These are phyloP conservation scores for Galerucella nymphaeae DNA, from an alignment of 2,888 invertebrate species.

Conservation along the genomic window DNA sequence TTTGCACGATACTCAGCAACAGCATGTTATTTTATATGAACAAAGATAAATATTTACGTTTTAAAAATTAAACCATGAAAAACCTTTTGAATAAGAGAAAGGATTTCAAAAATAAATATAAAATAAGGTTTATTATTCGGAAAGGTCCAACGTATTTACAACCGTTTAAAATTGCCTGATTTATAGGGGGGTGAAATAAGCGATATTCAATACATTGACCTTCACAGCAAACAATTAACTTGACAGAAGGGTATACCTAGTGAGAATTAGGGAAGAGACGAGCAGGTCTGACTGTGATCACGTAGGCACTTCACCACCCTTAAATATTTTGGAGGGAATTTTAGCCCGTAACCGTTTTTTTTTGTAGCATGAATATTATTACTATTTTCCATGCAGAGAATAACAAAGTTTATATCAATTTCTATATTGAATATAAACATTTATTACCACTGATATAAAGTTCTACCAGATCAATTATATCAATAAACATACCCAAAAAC, in stretches of 20 bases:
- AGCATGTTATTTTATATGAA: not conserved
- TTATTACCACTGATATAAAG: not conserved
- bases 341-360: not conserved
- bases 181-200: constrained; percentile 14
- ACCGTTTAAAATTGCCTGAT: constrained; percentile 12
- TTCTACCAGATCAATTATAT: not conserved
- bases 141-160: constrained; percentile 10
- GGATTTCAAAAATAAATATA: not conserved
- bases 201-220: constrained; percentile 11
- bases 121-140: not conserved
- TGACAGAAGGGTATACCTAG: not conserved
- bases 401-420: too few species aligned
- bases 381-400: too few species aligned
- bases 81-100: not conserved
- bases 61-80: constrained; percentile 15
- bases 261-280: not conserved
- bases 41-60: not conserved
- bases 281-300: not conserved
- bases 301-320: constrained; percentile 7
- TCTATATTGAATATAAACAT: not conserved
- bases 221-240: constrained; percentile 12
- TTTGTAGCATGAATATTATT: not conserved
- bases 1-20: not conserved
- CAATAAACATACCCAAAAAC: not conserved
- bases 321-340: not conserved